Conservation (phyloP, 1,140 invertebrate species). For the Leptinotarsa lineolata region DNA sequence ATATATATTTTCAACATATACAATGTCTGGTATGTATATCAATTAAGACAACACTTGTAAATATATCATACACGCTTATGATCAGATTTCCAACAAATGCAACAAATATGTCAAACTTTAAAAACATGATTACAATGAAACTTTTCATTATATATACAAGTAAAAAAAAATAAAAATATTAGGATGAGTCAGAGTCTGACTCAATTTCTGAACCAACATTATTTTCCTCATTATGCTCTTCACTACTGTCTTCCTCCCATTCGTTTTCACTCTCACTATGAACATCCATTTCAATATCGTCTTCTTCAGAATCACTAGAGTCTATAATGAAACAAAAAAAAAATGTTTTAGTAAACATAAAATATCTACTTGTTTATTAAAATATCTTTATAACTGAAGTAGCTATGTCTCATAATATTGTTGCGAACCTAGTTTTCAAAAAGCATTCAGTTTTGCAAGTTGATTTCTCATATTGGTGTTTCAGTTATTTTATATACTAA, state of each 20-base stretch:
- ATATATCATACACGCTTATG: background rate
- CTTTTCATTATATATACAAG: background rate
- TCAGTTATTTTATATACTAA: no score
- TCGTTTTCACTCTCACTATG: conserved; percentile 53
- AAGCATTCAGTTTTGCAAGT: no score
- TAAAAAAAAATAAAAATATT: background rate
- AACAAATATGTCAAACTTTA: conserved; percentile 1
- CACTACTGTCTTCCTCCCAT: conserved; percentile 49
- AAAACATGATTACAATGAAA: background rate
- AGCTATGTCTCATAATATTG: no score
- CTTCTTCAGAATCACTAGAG: conserved; percentile 46
- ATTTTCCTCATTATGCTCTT: conserved; percentile 32
- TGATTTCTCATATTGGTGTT: no score
- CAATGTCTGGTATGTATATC: background rate
- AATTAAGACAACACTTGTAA: background rate
- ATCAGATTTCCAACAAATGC: background rate
- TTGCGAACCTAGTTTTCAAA: no score
- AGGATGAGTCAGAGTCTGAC: background rate
- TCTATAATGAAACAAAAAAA: conserved; percentile 34
- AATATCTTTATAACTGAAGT: no score
- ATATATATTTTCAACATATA: background rate
- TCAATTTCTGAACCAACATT: conserved; percentile 13
- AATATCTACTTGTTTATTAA: no score
- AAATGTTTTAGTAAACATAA: no score
- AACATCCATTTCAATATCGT: conserved; percentile 36